Evolutionary conservation across 2,888 invertebrate genomes (phyloP).

Genomic region (Athetis lepigone): DNA sequence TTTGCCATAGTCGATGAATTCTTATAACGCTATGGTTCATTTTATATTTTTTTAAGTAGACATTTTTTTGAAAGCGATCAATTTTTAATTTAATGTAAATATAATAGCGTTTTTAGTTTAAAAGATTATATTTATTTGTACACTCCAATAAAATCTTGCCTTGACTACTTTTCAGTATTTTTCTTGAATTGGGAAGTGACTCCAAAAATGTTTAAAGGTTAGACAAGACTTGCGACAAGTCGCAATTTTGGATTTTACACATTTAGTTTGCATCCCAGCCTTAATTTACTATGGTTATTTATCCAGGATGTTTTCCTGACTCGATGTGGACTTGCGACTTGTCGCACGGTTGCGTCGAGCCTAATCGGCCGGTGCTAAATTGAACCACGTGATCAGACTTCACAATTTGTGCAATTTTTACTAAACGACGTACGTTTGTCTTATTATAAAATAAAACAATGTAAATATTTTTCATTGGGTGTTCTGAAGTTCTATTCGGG

Average conservation of each 20-base stretch:
- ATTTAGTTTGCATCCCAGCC: not conserved
- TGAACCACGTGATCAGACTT: constrained; percentile 55
- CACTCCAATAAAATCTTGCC: constrained; percentile 60
- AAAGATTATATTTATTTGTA: constrained; percentile 64
- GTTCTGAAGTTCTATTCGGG: constrained; percentile 42
- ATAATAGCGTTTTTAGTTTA: constrained; percentile 59
- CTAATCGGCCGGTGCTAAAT: constrained; percentile 67
- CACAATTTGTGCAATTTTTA: constrained; percentile 63
- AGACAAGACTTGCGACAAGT: constrained; percentile 31
- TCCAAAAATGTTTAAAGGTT: constrained; percentile 43
- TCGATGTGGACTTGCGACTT: constrained; percentile 22
- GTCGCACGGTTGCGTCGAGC: constrained; percentile 33
- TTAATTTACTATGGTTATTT: not conserved
- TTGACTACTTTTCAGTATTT: constrained; percentile 39
- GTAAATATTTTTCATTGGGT: constrained; percentile 49
- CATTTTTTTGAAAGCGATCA: constrained; percentile 65
- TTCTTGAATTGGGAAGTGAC: constrained; percentile 41
- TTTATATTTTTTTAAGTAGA: constrained; percentile 73
- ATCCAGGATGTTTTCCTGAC: not conserved
- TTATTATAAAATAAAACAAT: constrained; percentile 57
- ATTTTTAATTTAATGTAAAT: constrained; percentile 68
- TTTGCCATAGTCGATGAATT: constrained; percentile 75
- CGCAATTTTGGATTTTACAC: constrained; percentile 8
- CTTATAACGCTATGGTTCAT: constrained; percentile 66
- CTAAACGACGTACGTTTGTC: constrained; percentile 55